phyloP scores from a whole-genome alignment of 1,140 invertebrate species.

The Aphaenogaster ashmeadi region DNA sequence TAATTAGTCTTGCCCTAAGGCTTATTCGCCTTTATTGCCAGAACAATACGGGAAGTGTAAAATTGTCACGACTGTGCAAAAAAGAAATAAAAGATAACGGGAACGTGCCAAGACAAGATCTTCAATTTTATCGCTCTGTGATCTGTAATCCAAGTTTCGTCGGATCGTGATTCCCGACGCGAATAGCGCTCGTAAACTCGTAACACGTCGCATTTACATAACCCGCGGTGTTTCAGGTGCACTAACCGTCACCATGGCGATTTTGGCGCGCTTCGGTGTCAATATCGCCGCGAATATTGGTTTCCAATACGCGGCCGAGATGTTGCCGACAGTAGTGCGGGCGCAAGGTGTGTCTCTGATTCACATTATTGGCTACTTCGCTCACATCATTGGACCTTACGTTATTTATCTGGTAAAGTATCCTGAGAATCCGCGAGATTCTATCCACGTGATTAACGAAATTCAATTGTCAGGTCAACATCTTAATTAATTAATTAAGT shows the following conservation, averaged over 20 bases:
- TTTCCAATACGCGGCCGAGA: conserved; percentile 95
- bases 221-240: conserved; percentile 54
- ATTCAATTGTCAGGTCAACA: not conserved
- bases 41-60: not conserved
- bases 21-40: not conserved
- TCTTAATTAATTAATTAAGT: not conserved
- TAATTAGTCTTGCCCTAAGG: not conserved
- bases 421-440: not conserved
- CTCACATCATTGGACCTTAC: conserved; percentile 93
- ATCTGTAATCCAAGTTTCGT: not conserved
- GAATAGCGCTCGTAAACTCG: not conserved
- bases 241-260: conserved; percentile 91
- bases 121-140: not conserved
- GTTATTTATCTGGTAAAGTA: conserved; percentile 91
- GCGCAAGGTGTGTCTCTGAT: conserved; percentile 94
- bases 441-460: not conserved
- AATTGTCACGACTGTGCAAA: not conserved
- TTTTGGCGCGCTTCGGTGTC: conserved; percentile 93
- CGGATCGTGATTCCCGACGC: not conserved
- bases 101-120: too few relatives aligned
- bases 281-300: conserved; percentile 96
- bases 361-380: conserved; percentile 94
- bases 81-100: not conserved
- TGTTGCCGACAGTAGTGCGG: conserved; percentile 95
- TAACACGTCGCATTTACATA: conserved; percentile 46